These are phyloP conservation scores for Camponotus pennsylvanicus DNA, from an alignment of 1,140 invertebrate genomes.

Conservation along the genomic window DNA sequence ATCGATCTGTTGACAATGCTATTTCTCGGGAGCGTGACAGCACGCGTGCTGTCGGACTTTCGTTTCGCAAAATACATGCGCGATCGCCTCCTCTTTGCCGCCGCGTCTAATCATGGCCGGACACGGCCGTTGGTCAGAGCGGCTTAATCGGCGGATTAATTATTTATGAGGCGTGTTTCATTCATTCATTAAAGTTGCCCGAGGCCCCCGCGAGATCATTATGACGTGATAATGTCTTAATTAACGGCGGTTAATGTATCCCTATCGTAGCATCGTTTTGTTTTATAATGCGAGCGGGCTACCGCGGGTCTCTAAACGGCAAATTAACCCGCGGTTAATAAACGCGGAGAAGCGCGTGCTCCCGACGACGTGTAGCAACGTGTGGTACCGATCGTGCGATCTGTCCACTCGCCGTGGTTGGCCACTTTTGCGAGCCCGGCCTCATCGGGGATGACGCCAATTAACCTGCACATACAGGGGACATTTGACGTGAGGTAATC, in stretches of 20 bases:
- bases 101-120: conserved; percentile 66
- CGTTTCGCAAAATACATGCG: conserved; percentile 65
- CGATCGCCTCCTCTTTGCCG: conserved; percentile 2
- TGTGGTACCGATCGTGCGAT: conserved; percentile 68
- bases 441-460: conserved; percentile 41
- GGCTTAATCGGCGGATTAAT: conserved; percentile 85
- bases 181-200: conserved; percentile 85
- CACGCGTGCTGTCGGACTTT: conserved; percentile 64
- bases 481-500: conserved; percentile 55
- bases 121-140: conserved; percentile 79
- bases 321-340: conserved; percentile 84
- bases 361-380: conserved; percentile 19
- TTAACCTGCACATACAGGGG: conserved; percentile 33
- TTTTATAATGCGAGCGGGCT: conserved; percentile 79
- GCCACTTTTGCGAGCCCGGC: conserved; percentile 7
- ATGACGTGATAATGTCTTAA: conserved; percentile 87
- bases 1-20: neutral
- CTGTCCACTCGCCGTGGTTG: conserved; percentile 39
- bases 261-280: conserved; percentile 83
- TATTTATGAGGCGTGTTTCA: conserved; percentile 87
- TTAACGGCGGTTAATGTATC: conserved; percentile 86
- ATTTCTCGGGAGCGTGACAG: conserved; percentile 58
- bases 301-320: conserved; percentile 79
- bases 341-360: conserved; percentile 80
- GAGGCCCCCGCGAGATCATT: conserved; percentile 81